These are phyloP conservation scores for Xestia xanthographa DNA, from an alignment of 2,888 invertebrate genomes.

Conservation along the genomic window DNA sequence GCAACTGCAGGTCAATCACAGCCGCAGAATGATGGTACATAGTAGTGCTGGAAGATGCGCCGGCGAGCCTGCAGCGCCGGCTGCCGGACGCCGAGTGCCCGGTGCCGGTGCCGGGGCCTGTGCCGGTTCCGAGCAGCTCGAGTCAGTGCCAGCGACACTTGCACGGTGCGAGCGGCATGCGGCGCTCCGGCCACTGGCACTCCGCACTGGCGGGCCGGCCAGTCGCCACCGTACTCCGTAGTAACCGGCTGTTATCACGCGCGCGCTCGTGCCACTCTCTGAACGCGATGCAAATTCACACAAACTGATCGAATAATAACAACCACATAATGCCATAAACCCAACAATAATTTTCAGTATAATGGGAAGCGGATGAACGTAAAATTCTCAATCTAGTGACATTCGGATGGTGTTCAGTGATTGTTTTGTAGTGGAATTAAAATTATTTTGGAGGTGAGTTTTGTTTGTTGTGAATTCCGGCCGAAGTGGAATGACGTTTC, in stretches of 20 bases:
- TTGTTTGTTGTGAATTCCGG: constrained; percentile 73
- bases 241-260: constrained; percentile 61
- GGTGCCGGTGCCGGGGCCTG: not conserved
- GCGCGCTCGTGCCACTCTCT: constrained; percentile 54
- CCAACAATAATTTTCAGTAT: constrained; percentile 67
- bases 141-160: constrained; percentile 24
- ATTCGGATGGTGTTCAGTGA: constrained; percentile 56
- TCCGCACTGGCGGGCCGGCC: constrained; percentile 16
- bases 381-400: constrained; percentile 64
- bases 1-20: constrained; percentile 26
- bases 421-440: constrained; percentile 62
- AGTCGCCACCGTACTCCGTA: constrained; percentile 58
- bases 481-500: constrained; percentile 66
- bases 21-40: constrained; percentile 24
- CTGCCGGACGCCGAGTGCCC: constrained; percentile 8
- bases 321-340: constrained; percentile 71
- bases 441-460: constrained; percentile 75
- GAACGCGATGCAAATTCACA: constrained; percentile 61
- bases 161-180: constrained; percentile 26
- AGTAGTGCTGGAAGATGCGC: constrained; percentile 3
- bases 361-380: constrained; percentile 68
- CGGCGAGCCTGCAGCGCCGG: not conserved
- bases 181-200: constrained; percentile 22
- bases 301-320: constrained; percentile 69
- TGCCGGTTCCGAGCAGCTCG: constrained; percentile 13